Evolutionary conservation across 92 coral and sea anemone species (phyloP).

Genomic region (Zoanthus sociatus): DNA sequence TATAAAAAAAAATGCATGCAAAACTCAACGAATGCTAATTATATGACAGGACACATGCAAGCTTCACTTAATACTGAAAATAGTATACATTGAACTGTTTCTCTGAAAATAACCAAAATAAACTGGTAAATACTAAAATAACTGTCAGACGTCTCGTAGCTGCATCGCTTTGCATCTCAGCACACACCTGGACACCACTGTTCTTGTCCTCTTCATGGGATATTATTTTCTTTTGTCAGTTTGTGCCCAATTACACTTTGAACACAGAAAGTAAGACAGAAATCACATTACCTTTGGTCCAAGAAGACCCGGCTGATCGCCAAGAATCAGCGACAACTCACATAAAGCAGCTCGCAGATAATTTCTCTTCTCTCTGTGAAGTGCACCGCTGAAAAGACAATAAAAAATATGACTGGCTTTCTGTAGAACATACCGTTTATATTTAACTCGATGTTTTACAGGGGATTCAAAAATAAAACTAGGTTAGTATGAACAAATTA

Average conservation of each 20-base stretch:
- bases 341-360: constrained; percentile 85
- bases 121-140: too few species aligned
- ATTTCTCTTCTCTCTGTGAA: constrained; percentile 92
- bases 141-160: too few species aligned
- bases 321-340: constrained; percentile 87
- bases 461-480: neutral
- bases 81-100: too few species aligned
- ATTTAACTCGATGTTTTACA: too few species aligned
- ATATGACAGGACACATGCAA: too few species aligned
- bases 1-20: too few species aligned
- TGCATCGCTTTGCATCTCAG: too few species aligned
- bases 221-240: too few species aligned
- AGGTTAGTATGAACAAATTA: neutral
- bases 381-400: constrained; percentile 64
- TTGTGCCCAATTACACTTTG: neutral
- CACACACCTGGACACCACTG: too few species aligned
- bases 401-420: neutral
- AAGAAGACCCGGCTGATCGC: constrained; percentile 97
- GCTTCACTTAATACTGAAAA: too few species aligned
- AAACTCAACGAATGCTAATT: too few species aligned
- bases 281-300: constrained; percentile 89
- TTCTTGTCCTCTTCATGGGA: neutral
- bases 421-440: neutral
- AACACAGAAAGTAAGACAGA: neutral
- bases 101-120: too few species aligned